Base-by-base conservation (phyloP, 92 coral and sea anemone genomes). In the Heliopora coerulea region DNA sequence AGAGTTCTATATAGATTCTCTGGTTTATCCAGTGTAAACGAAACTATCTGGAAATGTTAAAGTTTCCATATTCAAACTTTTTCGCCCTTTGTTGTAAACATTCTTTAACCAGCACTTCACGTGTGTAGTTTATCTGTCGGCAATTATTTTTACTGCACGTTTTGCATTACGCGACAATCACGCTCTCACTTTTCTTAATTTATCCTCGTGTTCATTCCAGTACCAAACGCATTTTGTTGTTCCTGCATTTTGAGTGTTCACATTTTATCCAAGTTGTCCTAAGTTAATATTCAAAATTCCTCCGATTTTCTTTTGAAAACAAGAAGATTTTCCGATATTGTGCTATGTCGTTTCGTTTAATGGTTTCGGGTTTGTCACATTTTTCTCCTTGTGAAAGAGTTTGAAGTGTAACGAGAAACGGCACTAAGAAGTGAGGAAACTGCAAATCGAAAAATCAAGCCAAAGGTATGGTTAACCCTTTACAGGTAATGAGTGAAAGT, bases 61-160 rank as follows among this genome's bases (percentile, higher is more conserved):
- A 58, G 49, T 41, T 61, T 68, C 87, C 87, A 77, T 49, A 54
- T 69, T 83, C 87, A 83, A 56, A 83, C 83, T 41, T 57, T 50
- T 20, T 83, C 79, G n/a, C 87, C 87, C 2, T 83, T 83, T 3
- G 34, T 39, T 61, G 54, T 63, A 78, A 79, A 25, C 82, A 60
- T 56, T 62, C 58, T 52, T 73, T 49, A 1, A 76, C 37, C 7
- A 85, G 79, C 0, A 85, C 89, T 1, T 44, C 59, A 49, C 76
- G 89, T 8, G 60, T 64, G 49, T 78, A 85, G 60, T 34, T 31
- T 1, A 67, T 66, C 14, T 72, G 75, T 14, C 68, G 67, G 50
- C 89, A 85, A 2, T n/a, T 62, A 73, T n/a, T 59, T 21, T 50
- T 67, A 18, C 48, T 15, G 66, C 89, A 85, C 37, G 73, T 61